Base-by-base conservation (phyloP, 2,797 vertebrate genomes). In the Heteromormyrus szaboi region DNA sequence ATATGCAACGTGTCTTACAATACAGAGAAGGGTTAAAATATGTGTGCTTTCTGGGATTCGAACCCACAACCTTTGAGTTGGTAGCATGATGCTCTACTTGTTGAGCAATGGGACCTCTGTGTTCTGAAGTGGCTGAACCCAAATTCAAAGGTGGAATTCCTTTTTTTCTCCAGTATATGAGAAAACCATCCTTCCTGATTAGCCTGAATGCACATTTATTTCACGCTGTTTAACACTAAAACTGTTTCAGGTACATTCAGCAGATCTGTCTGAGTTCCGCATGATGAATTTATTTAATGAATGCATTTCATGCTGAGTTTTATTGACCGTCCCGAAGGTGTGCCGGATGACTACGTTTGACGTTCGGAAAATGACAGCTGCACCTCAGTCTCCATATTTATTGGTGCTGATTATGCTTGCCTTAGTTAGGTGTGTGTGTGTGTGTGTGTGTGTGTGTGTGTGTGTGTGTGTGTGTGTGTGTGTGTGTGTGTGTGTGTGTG, bases 311-410 rank as follows among this genome's bases (percentile, higher is more conserved):
- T 68, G 25, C 9, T 68, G 9, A 33, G 29, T 33, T 68, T 68
- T 68, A 68, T 14, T 68, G 62, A 33, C 65, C 65, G 25, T 68
- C 29, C 2, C 14, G 62, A 33, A 33, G 62, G 62, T 68, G 22
- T 98, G 99, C 98, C 98, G 92, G 95, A 97, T 95, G 98, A 99
- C 95, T 99, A 98, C 96, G 96, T 29, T 33, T 11, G 62, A 12
- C 11, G 11, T 33, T 12, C 96, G 92, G 89, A 98, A 97, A 98
- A 99, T 96, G 98, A 98, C 97, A 95, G 96, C 97, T 97, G 95
- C 97, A 96, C 99, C 96, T 96, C 99, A 97, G 97, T 99, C 94
- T 98, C 98, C 95, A 96, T 99, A 97, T 95, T 98, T 98, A 98
- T 99, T 96, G 98, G 98, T 93, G 97, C 97, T 93, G 96, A 97